These are phyloP conservation scores for Narcine bancroftii DNA, from an alignment of 2,113 vertebrate species.

Conservation along the genomic window DNA sequence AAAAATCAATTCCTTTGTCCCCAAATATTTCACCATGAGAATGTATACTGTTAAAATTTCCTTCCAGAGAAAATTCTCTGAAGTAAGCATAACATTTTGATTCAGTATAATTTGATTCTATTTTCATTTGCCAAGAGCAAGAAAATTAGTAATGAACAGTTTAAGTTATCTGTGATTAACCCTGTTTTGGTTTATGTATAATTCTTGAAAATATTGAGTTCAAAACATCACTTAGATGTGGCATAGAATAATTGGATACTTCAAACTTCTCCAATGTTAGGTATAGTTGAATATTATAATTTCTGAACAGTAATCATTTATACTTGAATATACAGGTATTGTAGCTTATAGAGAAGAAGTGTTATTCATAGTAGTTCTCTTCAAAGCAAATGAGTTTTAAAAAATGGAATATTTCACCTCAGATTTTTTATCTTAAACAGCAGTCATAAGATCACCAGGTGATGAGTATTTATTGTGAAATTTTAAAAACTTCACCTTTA, in stretches of 20 bases:
- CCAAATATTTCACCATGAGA: neutral
- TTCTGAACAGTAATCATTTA: slow-evolving; percentile 18
- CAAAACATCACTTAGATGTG: neutral
- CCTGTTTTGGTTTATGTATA: neutral
- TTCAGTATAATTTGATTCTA: neutral
- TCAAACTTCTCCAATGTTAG: neutral
- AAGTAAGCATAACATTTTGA: neutral
- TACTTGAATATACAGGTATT: slow-evolving; percentile 29
- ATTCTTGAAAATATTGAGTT: neutral
- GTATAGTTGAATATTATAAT: neutral
- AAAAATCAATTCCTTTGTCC: neutral
- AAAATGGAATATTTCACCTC: neutral
- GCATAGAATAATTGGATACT: slow-evolving; percentile 1
- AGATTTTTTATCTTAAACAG: neutral
- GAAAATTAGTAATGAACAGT: neutral
- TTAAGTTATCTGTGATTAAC: neutral
- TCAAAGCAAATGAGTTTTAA: neutral
- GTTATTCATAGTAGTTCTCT: neutral
- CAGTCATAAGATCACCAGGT: neutral
- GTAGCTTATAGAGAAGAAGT: neutral
- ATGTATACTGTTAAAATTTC: too few species aligned
- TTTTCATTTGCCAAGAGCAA: neutral
- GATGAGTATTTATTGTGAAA: slow-evolving; percentile 1
- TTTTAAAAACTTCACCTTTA: neutral
- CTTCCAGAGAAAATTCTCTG: too few species aligned